Evolutionary conservation across 1,140 invertebrate genomes (phyloP).

Genomic region (Drosophila erecta): DNA sequence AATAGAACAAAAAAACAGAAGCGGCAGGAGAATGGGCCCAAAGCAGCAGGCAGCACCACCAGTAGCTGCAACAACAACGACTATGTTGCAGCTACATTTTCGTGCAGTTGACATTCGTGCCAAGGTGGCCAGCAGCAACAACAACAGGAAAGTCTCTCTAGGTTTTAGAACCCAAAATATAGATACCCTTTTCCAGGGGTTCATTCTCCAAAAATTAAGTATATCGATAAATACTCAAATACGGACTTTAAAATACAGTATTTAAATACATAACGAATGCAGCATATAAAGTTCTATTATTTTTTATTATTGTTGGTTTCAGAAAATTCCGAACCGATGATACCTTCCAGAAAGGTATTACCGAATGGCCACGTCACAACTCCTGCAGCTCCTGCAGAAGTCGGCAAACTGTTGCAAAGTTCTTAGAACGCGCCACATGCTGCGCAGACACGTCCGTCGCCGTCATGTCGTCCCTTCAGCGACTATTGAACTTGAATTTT

Average conservation of each 20-base stretch:
- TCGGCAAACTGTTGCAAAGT: slow-evolving; percentile 78
- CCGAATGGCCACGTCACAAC: background rate
- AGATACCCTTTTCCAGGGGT: slow-evolving; percentile 1
- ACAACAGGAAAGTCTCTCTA: slow-evolving; percentile 26
- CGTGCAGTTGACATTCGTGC: slow-evolving; percentile 80
- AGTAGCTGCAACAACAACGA: slow-evolving; percentile 39
- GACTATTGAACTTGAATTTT: slow-evolving; percentile 80
- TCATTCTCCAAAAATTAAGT: background rate
- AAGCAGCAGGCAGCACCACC: slow-evolving; percentile 59
- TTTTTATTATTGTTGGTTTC: background rate
- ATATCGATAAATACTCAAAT: background rate
- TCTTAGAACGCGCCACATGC: slow-evolving; percentile 81
- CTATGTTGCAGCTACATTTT: slow-evolving; percentile 71
- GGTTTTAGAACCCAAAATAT: background rate
- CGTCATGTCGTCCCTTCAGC: slow-evolving; percentile 45
- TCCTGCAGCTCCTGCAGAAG: slow-evolving; percentile 28
- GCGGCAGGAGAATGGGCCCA: slow-evolving; percentile 51
- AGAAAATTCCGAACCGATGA: background rate
- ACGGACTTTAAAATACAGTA: background rate
- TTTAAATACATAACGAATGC: background rate
- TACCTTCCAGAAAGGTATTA: background rate
- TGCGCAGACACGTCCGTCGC: slow-evolving; percentile 68
- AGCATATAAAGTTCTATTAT: no score
- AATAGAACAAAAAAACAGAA: slow-evolving; percentile 75
- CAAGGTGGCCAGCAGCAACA: slow-evolving; percentile 64